Evolutionary conservation across 1,140 invertebrate species (phyloP).

Genomic region (Wasmannia auropunctata): DNA sequence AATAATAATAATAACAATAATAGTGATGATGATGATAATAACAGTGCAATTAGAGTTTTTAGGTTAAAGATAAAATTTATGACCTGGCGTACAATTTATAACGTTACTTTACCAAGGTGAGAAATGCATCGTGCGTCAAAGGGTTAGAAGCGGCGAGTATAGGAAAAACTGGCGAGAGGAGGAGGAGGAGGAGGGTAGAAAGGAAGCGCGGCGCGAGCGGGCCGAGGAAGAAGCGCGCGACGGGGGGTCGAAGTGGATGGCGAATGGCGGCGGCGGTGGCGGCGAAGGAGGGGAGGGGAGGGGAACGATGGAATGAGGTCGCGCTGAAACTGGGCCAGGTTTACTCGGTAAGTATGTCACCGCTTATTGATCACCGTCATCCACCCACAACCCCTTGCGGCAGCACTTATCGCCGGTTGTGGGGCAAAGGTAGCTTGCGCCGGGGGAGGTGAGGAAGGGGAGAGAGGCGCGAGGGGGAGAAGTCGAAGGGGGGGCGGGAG

Average conservation of each 20-base stretch:
- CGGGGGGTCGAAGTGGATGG: conserved; percentile 47
- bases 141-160: not conserved
- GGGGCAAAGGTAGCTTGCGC: not conserved
- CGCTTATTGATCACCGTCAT: conserved; percentile 80
- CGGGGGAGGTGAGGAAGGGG: not conserved
- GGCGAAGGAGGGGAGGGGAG: conserved; percentile 56
- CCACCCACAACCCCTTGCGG: conserved; percentile 71
- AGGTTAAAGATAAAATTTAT: not conserved
- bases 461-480: not conserved
- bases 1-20: not conserved
- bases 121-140: conserved; percentile 30
- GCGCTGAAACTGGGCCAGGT: conserved; percentile 82
- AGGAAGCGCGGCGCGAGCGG: conserved; percentile 9
- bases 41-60: not conserved
- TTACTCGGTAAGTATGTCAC: conserved; percentile 85
- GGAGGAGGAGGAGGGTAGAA: conserved; percentile 6
- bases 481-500: not conserved
- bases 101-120: conserved; percentile 6
- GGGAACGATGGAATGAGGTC: conserved; percentile 78
- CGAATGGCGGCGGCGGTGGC: conserved; percentile 26
- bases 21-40: not conserved
- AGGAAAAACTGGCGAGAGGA: conserved; percentile 8
- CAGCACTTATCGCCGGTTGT: conserved; percentile 60
- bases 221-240: conserved; percentile 23
- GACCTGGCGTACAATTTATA: not conserved